These are phyloP conservation scores for Phylloscopus whistleri DNA, from an alignment of 2,113 vertebrate species.

Conservation along the genomic window DNA sequence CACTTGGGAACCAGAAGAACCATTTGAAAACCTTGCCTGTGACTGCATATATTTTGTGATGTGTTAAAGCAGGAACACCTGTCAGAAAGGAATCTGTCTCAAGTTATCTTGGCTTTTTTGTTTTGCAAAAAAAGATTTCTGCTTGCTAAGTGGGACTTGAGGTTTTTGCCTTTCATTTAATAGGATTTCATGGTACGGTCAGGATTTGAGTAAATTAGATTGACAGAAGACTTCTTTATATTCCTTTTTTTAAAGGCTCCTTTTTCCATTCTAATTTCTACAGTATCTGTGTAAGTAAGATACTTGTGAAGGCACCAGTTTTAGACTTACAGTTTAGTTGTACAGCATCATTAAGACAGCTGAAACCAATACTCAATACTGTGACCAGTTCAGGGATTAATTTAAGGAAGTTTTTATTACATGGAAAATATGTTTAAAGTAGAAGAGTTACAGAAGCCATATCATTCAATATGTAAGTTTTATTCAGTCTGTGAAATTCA, in stretches of 20 bases:
- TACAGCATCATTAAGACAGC: background rate
- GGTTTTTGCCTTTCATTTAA: constrained; percentile 4
- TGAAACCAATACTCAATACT: background rate
- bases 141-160: background rate
- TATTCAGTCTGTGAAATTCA: background rate
- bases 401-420: background rate
- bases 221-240: constrained; percentile 3
- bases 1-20: background rate
- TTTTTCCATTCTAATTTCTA: background rate
- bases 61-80: background rate
- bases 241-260: background rate
- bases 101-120: background rate
- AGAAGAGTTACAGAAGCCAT: background rate
- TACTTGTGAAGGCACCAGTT: background rate
- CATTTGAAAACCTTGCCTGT: background rate
- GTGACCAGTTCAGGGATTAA: background rate
- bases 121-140: background rate
- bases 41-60: background rate
- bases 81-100: background rate
- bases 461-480: background rate
- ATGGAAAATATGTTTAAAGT: background rate
- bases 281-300: background rate
- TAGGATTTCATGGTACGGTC: background rate
- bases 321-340: background rate
- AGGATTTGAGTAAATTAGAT: constrained; percentile 2